Base-by-base conservation (phyloP, 2,888 invertebrate species). In the Gymnoscelis rufifasciata region DNA sequence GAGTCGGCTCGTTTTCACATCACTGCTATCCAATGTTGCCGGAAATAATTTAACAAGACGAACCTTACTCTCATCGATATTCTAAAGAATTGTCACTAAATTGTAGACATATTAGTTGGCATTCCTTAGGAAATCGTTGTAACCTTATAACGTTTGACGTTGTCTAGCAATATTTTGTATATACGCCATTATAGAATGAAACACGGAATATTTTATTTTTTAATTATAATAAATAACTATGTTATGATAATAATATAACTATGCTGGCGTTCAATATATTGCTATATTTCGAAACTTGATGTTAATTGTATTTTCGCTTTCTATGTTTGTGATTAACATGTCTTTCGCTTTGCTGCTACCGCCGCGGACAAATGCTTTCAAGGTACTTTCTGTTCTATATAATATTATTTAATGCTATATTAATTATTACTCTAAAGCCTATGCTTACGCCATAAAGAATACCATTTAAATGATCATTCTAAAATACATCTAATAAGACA, bases 261-360 rank as follows among this genome's bases (percentile, higher is more conserved):
- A 6, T 8, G 14, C 13, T 14, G 4, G 13, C 5, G 10, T 6
- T 33, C n/a, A 33, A 33, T 13, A 14, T 14, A 33, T 15, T 33
- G 30, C 13, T 13, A 5, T 5, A 8, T 14, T 10, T 33, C n/a
- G n/a, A 33, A 31, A 31, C 4, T 33, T 14, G 12, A 15, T 19
- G 2, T 19, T 29, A 19, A 23, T 45, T 48, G 41, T 38, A 8
- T 35, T 15, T 1, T 42, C 27, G 83, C 82, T 83, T 83, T 82
- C 53, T 70, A 61, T 83, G 83, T 88, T 35, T 82, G 86, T 88
- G 59, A 76, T 68, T 88, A 88, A 88, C 72, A 68, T 72, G 74
- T 83, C 82, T 83, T 71, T 70, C 73, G 88, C 87, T 87, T 87
- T 82, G 78, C 83, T 78, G 83, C 79, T 80, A 78, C 76, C 78